Evolutionary conservation across 2,888 invertebrate genomes (phyloP), one percentile per base, ranked within the genome.

Genomic region (Sepiola atlantica): DNA sequence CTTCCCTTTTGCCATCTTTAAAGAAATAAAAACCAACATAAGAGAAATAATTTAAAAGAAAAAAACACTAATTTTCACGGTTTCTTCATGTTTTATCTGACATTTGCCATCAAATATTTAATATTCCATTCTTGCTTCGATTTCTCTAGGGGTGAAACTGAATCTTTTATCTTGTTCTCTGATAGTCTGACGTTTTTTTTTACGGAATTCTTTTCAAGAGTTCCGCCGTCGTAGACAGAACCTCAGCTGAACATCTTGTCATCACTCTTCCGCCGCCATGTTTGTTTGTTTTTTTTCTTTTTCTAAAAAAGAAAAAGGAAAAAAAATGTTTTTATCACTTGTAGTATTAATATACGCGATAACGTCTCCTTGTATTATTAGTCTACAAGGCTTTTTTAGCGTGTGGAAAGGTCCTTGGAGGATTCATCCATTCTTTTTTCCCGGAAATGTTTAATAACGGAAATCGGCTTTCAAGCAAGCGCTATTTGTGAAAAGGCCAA

Each of bases 41-140:
- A 32, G 16, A n/a, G 1, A 77, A 77, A n/a, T 12, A 77, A 57
- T 24, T 6, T 0, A 20, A 21, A 20, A 77, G n/a, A 32, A 32
- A n/a, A 77, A 77, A n/a, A 77, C 77, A 77, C 32, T n/a, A 77
- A 77, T 77, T 77, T 77, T 77, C 14, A 77, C 77, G 32, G 77
- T 77, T 77, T 77, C 77, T 14, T 77, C 77, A 10, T 77, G 77
- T 77, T 77, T 77, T 77, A 77, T 77, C 77, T 77, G 77, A 77
- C 77, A 77, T 77, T 77, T 77, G 77, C 77, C 77, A 77, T 77
- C 77, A 77, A 77, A 77, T 77, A 77, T 77, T 77, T 77, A 77
- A 77, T 77, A 77, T 77, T 77, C 77, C n/a, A 77, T 77, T 77
- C 77, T n/a, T 77, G 77, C 77, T 77, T 77, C 77, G 77, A 77